Conservation (phyloP, 2,113 vertebrate genomes). For the Donacobius atricapilla region DNA sequence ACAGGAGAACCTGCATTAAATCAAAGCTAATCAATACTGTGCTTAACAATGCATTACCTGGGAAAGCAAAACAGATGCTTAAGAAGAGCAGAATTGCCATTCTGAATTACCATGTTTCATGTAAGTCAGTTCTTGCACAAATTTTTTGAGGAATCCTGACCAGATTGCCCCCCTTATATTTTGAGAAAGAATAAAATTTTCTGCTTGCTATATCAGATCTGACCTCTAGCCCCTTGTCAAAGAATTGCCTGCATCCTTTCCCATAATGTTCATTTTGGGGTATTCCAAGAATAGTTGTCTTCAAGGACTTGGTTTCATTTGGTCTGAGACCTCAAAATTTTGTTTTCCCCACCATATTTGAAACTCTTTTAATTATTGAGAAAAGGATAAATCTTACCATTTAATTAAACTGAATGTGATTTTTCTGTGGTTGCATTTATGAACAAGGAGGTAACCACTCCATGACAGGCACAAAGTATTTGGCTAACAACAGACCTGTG, state of each 20-base stretch:
- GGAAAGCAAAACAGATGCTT: neutral
- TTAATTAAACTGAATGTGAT: neutral
- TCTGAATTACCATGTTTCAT: neutral
- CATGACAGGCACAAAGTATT: neutral
- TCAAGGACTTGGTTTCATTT: neutral
- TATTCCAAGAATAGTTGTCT: neutral
- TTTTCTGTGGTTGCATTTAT: neutral
- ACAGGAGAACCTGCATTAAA: neutral
- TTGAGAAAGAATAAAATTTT: neutral
- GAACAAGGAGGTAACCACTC: neutral
- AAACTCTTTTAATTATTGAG: neutral
- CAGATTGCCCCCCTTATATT: neutral
- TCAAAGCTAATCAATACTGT: neutral
- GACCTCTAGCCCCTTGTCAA: neutral
- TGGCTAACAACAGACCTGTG: neutral
- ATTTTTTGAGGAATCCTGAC: neutral
- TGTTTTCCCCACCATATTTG: neutral
- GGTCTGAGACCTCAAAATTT: neutral
- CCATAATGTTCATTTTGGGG: rapidly evolving
- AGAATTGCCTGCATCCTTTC: neutral
- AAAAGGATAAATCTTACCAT: neutral
- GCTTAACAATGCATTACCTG: neutral
- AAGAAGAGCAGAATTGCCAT: neutral
- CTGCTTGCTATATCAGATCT: neutral
- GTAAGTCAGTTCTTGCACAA: neutral